Percentiles rank a stretch among this genome's conserved stretches.
phyloP scores from a whole-genome alignment of 2,797 vertebrate species.

The Lophius americanus region DNA sequence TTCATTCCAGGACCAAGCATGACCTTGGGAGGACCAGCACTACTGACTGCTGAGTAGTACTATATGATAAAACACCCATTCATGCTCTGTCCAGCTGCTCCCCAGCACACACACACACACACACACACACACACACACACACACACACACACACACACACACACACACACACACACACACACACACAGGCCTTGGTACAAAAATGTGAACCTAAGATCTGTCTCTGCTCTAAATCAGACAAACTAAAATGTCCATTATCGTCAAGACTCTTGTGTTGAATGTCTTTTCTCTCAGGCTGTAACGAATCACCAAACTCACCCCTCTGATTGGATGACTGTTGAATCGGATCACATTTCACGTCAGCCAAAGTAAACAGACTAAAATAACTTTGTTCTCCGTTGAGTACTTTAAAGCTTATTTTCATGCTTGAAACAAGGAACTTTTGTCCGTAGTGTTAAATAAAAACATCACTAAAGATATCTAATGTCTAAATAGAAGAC shows the following conservation, averaged over 20 bases:
- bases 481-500: no score
- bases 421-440: no score
- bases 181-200: neutral
- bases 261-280: conserved; percentile 10
- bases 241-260: conserved; percentile 27
- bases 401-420: no score
- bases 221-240: conserved; percentile 6
- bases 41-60: conserved; percentile 53
- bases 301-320: no score
- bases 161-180: conserved; percentile 20
- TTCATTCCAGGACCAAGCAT: conserved; percentile 71
- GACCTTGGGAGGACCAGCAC: conserved; percentile 71
- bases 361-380: no score
- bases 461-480: no score
- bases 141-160: conserved; percentile 17
- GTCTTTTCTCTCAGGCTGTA: conserved; percentile 10
- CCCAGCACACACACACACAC: conserved; percentile 6
- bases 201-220: conserved; percentile 25
- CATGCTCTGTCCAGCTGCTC: conserved; percentile 20
- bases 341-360: no score
- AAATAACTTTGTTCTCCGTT: no score
- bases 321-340: no score
- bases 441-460: no score
- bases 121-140: conserved; percentile 17
- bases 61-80: conserved; percentile 48